A percentile compares a stretch with the other conserved stretches of the same genome.
Evolutionary conservation across 2,888 invertebrate genomes (phyloP).

Genomic region (Odontothrips loti): DNA sequence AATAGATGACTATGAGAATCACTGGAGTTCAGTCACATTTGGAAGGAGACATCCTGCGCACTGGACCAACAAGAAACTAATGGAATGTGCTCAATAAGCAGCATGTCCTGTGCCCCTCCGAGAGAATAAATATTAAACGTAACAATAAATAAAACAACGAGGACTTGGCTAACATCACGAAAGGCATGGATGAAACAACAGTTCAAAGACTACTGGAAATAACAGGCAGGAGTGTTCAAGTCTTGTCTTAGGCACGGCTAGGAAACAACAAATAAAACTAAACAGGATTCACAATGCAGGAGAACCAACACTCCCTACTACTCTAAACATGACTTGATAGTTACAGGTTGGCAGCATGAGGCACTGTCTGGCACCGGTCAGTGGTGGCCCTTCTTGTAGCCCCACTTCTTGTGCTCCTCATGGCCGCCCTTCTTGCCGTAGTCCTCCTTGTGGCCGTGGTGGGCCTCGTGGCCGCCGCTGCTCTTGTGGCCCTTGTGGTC

Average conservation of each 20-base stretch:
- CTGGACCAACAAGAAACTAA: not conserved
- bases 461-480: conserved; percentile 70
- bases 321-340: too few species aligned
- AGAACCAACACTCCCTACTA: not conserved
- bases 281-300: conserved; percentile 9
- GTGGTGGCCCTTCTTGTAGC: conserved; percentile 53
- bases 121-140: conserved; percentile 13
- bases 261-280: not conserved
- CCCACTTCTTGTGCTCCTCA: conserved; percentile 75
- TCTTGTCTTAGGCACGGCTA: too few species aligned
- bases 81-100: not conserved
- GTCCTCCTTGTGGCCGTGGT: conserved; percentile 68
- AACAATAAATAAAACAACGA: conserved; percentile 18
- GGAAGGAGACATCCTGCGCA: conserved; percentile 8
- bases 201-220: too few species aligned
- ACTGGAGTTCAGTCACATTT: conserved; percentile 14
- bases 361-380: conserved; percentile 27
- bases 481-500: conserved; percentile 76
- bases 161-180: not conserved
- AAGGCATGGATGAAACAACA: conserved; percentile 14
- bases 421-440: conserved; percentile 76
- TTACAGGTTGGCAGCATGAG: not conserved
- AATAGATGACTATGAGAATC: conserved; percentile 23
- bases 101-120: not conserved
- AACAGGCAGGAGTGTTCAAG: too few species aligned